phyloP scores from a whole-genome alignment of 1,140 invertebrate genomes.

The Galleria mellonella region DNA sequence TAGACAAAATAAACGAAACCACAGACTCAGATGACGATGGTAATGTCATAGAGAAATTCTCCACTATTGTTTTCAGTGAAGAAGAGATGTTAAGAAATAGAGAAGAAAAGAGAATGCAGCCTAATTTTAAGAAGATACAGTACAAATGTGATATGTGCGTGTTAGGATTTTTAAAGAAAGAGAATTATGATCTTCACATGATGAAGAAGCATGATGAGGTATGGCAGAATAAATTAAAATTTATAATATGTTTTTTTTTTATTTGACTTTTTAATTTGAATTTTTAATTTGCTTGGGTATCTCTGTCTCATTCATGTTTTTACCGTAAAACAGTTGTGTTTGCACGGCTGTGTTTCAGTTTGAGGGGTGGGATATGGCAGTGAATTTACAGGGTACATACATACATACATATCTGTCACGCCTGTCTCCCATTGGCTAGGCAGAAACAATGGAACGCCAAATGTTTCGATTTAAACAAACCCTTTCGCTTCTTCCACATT shows the following conservation, averaged over 20 bases:
- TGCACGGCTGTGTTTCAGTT: too few species aligned
- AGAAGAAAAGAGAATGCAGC: slow-evolving; percentile 32
- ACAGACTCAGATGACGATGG: slow-evolving; percentile 5
- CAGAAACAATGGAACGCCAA: too few species aligned
- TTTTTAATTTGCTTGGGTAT: too few species aligned
- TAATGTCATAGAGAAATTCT: slow-evolving; percentile 25
- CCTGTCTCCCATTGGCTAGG: too few species aligned
- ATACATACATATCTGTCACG: too few species aligned
- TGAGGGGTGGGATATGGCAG: too few species aligned
- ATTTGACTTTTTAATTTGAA: too few species aligned
- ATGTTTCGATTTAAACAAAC: too few species aligned
- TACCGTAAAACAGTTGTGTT: too few species aligned
- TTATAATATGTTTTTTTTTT: slow-evolving; percentile 3
- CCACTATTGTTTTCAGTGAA: slow-evolving; percentile 22
- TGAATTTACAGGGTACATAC: too few species aligned
- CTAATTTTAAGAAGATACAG: slow-evolving; percentile 39
- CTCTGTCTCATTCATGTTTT: too few species aligned
- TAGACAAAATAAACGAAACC: neutral
- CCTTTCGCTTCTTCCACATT: too few species aligned
- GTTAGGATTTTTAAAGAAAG: slow-evolving; percentile 28
- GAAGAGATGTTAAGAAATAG: slow-evolving; percentile 32
- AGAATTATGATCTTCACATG: slow-evolving; percentile 25
- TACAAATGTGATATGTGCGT: slow-evolving; percentile 44
- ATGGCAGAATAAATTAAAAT: neutral
- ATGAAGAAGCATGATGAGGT: slow-evolving; percentile 35